phyloP scores from a whole-genome alignment of 1,140 invertebrate species.

The Eciton burchellii region DNA sequence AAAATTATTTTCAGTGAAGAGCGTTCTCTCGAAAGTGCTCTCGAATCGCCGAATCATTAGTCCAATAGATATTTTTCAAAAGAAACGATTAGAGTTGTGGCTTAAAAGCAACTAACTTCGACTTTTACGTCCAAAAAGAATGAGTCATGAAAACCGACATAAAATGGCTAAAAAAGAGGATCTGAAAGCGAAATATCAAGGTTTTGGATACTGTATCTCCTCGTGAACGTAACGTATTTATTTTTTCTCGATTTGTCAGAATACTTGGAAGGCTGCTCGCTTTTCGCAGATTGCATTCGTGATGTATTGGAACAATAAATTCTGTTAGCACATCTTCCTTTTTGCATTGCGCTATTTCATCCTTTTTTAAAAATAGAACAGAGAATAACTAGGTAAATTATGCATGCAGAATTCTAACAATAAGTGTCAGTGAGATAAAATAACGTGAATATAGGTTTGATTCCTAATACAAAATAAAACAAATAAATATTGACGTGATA shows the following conservation, averaged over 20 bases:
- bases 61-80: neutral
- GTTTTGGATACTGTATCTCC: constrained; percentile 19
- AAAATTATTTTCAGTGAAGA: neutral
- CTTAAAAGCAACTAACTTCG: neutral
- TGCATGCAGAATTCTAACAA: neutral
- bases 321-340: constrained; percentile 52
- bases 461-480: constrained; percentile 13
- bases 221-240: constrained; percentile 48
- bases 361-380: neutral
- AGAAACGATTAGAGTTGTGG: neutral
- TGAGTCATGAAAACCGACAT: neutral
- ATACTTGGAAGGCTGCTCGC: constrained; percentile 37
- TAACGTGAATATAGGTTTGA: neutral
- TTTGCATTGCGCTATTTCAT: neutral
- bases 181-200: constrained; percentile 4
- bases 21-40: constrained; percentile 4
- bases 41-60: neutral
- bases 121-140: constrained; percentile 13
- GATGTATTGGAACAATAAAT: constrained; percentile 78
- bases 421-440: neutral
- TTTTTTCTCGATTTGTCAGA: constrained; percentile 47
- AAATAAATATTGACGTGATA: neutral
- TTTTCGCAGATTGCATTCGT: constrained; percentile 64
- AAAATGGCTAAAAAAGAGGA: neutral
- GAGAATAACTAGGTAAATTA: neutral